phyloP scores from a whole-genome alignment of 37 sponge, comb jelly and placozoan species.

The Diacarnus erythraeanus region DNA sequence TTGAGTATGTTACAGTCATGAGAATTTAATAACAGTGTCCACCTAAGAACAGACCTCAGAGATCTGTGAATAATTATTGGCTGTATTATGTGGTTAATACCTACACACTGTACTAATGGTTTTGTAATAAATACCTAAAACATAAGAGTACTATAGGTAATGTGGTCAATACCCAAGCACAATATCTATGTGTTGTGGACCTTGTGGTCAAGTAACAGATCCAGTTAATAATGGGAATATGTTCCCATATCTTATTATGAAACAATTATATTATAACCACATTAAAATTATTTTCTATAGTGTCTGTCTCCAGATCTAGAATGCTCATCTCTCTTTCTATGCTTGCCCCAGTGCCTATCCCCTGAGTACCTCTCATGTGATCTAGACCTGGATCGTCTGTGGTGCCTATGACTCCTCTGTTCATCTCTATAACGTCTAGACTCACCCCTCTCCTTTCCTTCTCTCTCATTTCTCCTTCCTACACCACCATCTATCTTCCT shows the following conservation, averaged over 20 bases:
- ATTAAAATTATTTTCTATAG: neutral
- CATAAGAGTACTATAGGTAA: too few relatives aligned
- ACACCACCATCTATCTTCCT: neutral
- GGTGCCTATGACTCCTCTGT: neutral
- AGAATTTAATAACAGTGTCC: too few relatives aligned
- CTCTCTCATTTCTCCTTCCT: neutral
- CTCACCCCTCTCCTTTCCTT: neutral
- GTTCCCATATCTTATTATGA: neutral
- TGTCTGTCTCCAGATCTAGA: constrained; percentile 20
- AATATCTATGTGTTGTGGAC: neutral
- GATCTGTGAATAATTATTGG: too few relatives aligned
- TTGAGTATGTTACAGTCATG: too few relatives aligned
- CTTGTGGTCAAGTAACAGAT: neutral
- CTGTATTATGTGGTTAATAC: too few relatives aligned
- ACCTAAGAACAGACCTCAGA: too few relatives aligned
- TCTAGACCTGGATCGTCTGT: constrained; percentile 7
- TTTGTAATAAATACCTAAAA: too few relatives aligned
- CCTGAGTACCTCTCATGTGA: constrained; percentile 1
- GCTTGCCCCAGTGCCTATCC: neutral
- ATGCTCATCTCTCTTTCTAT: neutral
- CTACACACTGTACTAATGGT: too few relatives aligned
- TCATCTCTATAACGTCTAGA: neutral
- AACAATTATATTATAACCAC: neutral
- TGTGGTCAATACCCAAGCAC: neutral
- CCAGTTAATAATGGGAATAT: neutral